Base-by-base conservation (phyloP, 1,140 invertebrate genomes). In the Drosophila baimaii region DNA sequence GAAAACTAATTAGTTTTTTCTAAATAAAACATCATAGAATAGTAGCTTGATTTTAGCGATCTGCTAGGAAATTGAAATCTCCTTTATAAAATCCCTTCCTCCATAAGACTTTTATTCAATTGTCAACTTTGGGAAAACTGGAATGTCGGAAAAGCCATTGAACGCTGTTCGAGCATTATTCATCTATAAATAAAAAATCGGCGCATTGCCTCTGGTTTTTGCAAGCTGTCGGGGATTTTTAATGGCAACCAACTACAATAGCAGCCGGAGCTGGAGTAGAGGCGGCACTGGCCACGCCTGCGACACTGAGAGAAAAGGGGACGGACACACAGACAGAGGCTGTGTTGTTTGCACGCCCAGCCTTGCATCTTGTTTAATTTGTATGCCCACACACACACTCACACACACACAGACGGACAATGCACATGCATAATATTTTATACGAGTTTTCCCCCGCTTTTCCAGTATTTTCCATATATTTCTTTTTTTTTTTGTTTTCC, bases 341-440 rank as follows among this genome's bases (percentile, higher is more conserved):
- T 44, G 73, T 52, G 62, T 61, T 77, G 58, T 52, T 52, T 35
- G 76, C 23, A 57, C 61, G 27, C 72, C 70, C 76, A 83, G 72
- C 63, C 37, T 83, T 84, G 77, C 81, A 76, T 84, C 81, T 84
- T 84, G 81, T 84, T 84, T 84, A 84, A 84, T 84, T 83, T 84
- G 72, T 65, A 63, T 68, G 66, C 72, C 44, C 76, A 70, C 66
- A n/a, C n/a, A n/a, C n/a, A n/a, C n/a, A n/a, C n/a, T n/a, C n/a
- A n/a, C n/a, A n/a, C n/a, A n/a, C n/a, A n/a, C n/a, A 54, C 66
- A 43, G 56, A 59, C 47, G 52, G 25, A 51, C 77, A 72, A 58
- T 63, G 52, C 79, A 64, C 72, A 84, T 77, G 65, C 81, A 84
- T 77, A 79, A 72, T 79, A 79, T 83, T 83, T 79, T 74, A 83